phyloP scores from a whole-genome alignment of 1,140 invertebrate species.

The Euschistus heros region DNA sequence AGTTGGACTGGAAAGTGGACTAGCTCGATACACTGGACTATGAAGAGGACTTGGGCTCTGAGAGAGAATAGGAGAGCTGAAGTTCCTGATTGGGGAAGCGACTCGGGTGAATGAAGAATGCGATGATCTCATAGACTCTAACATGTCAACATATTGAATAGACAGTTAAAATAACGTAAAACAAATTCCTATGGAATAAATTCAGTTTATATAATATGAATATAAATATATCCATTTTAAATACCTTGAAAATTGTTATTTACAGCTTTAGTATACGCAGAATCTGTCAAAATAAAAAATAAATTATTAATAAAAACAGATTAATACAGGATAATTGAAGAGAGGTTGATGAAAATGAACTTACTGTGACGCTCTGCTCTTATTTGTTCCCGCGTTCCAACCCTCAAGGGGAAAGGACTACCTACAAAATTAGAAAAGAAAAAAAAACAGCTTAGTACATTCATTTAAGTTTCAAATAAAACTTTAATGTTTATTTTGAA shows the following conservation, averaged over 20 bases:
- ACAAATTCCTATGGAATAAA: too few relatives aligned
- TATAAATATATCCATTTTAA: too few relatives aligned
- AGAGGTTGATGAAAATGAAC: conserved; percentile 4
- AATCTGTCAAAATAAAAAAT: conserved; percentile 11
- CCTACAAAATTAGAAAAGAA: conserved; percentile 30
- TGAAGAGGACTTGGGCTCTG: conserved; percentile 28
- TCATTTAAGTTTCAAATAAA: background rate
- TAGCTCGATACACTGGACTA: conserved; percentile 25
- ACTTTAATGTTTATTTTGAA: too few relatives aligned
- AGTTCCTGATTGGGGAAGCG: conserved; percentile 24
- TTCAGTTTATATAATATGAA: too few relatives aligned
- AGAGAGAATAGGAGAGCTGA: conserved; percentile 26
- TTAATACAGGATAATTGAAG: background rate
- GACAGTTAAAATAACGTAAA: too few relatives aligned
- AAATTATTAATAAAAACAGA: background rate
- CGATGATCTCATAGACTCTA: conserved; percentile 21
- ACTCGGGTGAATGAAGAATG: conserved; percentile 24
- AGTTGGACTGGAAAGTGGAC: conserved; percentile 20
- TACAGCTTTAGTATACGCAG: background rate
- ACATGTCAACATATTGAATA: background rate
- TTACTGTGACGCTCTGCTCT: conserved; percentile 30
- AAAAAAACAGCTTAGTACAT: background rate
- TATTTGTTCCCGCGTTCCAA: conserved; percentile 51
- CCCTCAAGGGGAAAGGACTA: conserved; percentile 60
- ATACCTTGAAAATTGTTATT: conserved; percentile 13